phyloP scores from a whole-genome alignment of 2,888 invertebrate species.

The Yponomeuta plumbellus region DNA sequence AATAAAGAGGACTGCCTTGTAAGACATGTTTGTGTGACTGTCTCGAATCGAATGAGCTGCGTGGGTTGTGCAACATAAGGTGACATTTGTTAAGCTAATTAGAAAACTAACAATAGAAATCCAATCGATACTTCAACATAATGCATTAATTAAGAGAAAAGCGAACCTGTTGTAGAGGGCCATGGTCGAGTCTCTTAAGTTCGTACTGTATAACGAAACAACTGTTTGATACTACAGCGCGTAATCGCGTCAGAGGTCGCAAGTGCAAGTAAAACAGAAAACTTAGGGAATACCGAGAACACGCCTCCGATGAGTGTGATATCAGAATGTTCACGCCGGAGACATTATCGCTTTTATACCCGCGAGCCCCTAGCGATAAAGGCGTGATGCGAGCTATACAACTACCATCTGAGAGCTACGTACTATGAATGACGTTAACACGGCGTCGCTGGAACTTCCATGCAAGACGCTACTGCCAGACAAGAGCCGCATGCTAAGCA shows the following conservation, averaged over 20 bases:
- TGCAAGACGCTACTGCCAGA: constrained; percentile 56
- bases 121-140: background rate
- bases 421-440: constrained; percentile 72
- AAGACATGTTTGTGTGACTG: constrained; percentile 1
- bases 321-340: constrained; percentile 56
- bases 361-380: constrained; percentile 56
- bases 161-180: constrained; percentile 64
- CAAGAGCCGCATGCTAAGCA: constrained; percentile 47
- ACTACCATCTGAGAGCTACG: constrained; percentile 75
- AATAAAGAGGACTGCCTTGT: background rate
- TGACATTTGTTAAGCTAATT: background rate
- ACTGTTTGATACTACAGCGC: background rate
- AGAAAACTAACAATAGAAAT: background rate
- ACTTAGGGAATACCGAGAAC: constrained; percentile 42
- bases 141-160: background rate
- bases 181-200: constrained; percentile 43
- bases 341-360: constrained; percentile 66
- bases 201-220: background rate
- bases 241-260: constrained; percentile 36
- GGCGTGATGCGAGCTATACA: constrained; percentile 62
- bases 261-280: constrained; percentile 36
- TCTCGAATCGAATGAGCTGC: background rate
- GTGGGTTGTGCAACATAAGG: background rate
- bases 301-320: constrained; percentile 64
- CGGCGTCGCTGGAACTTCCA: constrained; percentile 39